These are phyloP conservation scores for Meteorus colon DNA, from an alignment of 2,888 invertebrate genomes.

Conservation along the genomic window DNA sequence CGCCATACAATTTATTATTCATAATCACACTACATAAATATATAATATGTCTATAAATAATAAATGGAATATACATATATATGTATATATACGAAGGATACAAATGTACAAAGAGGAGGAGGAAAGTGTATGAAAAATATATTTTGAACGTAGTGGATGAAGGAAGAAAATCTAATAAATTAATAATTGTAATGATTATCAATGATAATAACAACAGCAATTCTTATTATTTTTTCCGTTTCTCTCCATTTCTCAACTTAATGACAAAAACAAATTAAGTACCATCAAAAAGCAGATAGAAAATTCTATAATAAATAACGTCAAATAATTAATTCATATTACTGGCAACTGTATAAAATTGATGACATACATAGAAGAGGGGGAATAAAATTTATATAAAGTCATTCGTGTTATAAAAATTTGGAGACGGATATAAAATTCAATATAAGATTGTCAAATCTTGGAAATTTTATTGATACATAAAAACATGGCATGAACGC, in stretches of 20 bases:
- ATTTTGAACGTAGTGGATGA: background rate
- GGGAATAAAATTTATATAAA: constrained; percentile 5
- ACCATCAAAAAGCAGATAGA: too few species aligned
- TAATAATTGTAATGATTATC: background rate
- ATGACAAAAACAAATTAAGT: too few species aligned
- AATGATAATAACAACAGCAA: background rate
- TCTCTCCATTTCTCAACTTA: too few species aligned
- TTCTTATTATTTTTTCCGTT: too few species aligned
- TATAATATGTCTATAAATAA: constrained; percentile 1
- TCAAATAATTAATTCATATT: too few species aligned
- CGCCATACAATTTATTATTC: constrained; percentile 65
- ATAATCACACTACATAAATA: constrained; percentile 63
- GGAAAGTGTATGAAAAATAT: background rate
- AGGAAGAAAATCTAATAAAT: background rate
- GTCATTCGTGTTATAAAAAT: background rate
- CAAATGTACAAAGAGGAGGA: background rate
- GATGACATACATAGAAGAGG: background rate
- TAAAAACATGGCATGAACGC: constrained; percentile 15
- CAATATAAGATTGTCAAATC: constrained; percentile 33
- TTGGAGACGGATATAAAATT: constrained; percentile 9
- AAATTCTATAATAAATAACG: too few species aligned
- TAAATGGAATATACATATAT: background rate
- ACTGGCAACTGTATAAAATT: too few species aligned
- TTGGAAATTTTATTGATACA: constrained; percentile 31
- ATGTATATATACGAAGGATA: background rate